Percentiles rank a stretch among this genome's conserved stretches.
phyloP scores from a whole-genome alignment of 2,113 vertebrate species.

The Crotalus helleri region DNA sequence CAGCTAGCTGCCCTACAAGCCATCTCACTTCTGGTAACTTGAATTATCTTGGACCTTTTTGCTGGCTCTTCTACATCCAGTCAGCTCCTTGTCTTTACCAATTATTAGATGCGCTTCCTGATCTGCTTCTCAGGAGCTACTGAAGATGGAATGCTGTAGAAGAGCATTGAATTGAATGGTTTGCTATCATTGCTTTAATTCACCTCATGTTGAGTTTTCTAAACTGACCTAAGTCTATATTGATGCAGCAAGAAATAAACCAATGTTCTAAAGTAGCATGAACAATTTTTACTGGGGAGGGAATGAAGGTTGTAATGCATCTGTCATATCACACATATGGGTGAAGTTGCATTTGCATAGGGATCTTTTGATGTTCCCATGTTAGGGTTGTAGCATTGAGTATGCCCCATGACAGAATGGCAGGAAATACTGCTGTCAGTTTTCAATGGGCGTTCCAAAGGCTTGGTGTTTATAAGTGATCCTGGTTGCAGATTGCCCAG shows the following conservation, averaged over 20 bases:
- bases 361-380: neutral
- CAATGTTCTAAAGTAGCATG: neutral
- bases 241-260: neutral
- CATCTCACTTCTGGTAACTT: neutral
- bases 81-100: neutral
- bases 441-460: too few relatives aligned
- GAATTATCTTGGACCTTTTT: neutral
- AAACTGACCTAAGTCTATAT: neutral
- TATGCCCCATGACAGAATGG: neutral
- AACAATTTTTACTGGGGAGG: neutral
- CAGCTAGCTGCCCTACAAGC: neutral
- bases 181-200: neutral
- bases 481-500: neutral
- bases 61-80: neutral
- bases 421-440: neutral
- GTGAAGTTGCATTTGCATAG: neutral
- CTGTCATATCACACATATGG: neutral
- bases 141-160: neutral
- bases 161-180: neutral
- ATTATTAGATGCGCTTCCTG: neutral
- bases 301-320: neutral
- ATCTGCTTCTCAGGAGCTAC: neutral
- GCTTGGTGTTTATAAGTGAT: neutral
- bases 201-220: neutral
- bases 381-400: neutral